Evolutionary conservation across 2,888 invertebrate species (phyloP), one percentile per base, ranked within the genome.

Genomic region (Pristionchus maxplancki): DNA sequence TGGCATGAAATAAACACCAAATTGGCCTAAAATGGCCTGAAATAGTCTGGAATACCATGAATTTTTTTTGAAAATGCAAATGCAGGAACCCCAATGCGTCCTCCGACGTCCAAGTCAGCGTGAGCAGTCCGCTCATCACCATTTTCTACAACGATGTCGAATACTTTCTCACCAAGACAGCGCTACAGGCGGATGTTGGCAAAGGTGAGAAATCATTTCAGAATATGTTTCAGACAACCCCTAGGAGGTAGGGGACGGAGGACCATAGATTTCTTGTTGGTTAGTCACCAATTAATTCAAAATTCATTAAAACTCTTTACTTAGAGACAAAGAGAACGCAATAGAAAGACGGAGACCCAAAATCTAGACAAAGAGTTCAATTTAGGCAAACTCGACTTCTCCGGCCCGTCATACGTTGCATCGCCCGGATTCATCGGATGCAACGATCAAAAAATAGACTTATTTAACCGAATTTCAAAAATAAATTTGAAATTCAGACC

Each of bases 381-480:
- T 11, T 58, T 5, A 67, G 67, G 34, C 13, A 28, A 17, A 20
- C 44, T 48, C 17, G 78, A 78, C 78, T 78, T 78, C 48, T 48
- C 78, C 8, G 78, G 78, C 24, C 1, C 17, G 24, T 78, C 78
- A 4, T 78, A 48, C 28, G 44, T 17, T 4, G 78, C 78, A 5
- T 78, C 78, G 15, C 78, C 78, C 15, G 78, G 78, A 9, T 78
- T 28, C 34, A 78, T 78, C n/a, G 78, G 78, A 9, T 78, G 78
- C 78, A n/a, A 48, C 8, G 78, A n/a, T 11, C n/a, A 6, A 17
- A 78, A 78, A 3, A 48, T 78, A 24, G 0, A n/a, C 13, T 37
- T 1, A 17, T 71, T 6, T 71, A 20, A 15, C 20, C 28, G 5
- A 37, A 64, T 31, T 31, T 31, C 1, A 3, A 40, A 71, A 37